Base-by-base conservation (phyloP, 2,113 vertebrate genomes). In the Budorcas taxicolor region DNA sequence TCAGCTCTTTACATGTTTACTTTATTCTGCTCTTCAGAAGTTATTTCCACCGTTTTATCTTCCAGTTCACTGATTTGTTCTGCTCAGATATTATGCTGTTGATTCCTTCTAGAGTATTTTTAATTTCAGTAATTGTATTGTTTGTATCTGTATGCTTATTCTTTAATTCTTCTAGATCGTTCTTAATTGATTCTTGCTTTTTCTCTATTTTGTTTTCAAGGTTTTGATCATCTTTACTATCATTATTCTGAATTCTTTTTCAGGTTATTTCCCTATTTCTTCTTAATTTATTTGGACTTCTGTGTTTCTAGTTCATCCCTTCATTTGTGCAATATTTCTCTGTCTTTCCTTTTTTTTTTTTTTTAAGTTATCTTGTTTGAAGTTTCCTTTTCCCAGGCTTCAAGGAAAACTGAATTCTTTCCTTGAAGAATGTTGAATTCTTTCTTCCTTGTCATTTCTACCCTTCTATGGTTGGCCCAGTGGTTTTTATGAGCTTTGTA, bases 291-390 rank as follows among this genome's bases (percentile, higher is more conserved):
- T 21, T 71, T 36, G 9, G 9, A 71, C n/a, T 71, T 36, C 16
- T 67, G 64, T 67, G 64, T 36, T 36, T 67, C 64, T 36, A 21
- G n/a, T 36, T 71, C 0, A 0, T 36, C n/a, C 4, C n/a, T 71
- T 71, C 64, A 21, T 71, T 36, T 71, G n/a, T 71, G 17, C 64
- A 71, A 36, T 71, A 71, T 71, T 71, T 71, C 64, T 67, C 64
- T 67, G 64, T 21, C 9, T 71, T 36, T 67, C 64, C 62, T 23
- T 21, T 11, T 23, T 11, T 71, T 36, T 71, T 36, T 36, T n/a
- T 7, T 12, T 14, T 6, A 67, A 21, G 64, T 71, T 71, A 71
- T 23, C 12, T 10, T 36, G 64, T 71, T 71, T 71, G n/a, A 71
- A 3, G 9, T 71, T 19, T 71, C n/a, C 17, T 36, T 71, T 71